Conservation (phyloP, 1,140 invertebrate species). For the Lerema accius region DNA sequence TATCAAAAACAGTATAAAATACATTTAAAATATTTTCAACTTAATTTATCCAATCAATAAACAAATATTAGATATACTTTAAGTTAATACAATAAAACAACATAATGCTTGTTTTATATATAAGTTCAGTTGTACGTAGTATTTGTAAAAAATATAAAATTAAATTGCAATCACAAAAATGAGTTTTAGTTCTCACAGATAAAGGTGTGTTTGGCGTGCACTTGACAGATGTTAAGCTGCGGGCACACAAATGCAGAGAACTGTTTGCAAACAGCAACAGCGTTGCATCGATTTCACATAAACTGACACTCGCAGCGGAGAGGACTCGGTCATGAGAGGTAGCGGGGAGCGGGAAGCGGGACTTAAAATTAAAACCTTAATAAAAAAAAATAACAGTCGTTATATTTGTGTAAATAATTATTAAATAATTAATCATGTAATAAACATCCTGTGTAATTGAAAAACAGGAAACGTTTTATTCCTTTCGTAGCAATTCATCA, state of each 20-base stretch:
- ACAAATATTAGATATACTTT: background rate
- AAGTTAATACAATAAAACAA: background rate
- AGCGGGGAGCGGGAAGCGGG: slow-evolving; percentile 18
- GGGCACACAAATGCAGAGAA: slow-evolving; percentile 48
- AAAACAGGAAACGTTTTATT: too few species aligned
- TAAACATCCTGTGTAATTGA: too few species aligned
- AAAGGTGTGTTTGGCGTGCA: slow-evolving; percentile 39
- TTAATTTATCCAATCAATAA: background rate
- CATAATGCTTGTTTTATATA: too few species aligned
- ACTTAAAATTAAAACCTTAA: background rate
- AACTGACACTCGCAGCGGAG: slow-evolving; percentile 52
- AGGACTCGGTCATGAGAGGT: slow-evolving; percentile 13
- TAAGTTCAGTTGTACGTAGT: too few species aligned
- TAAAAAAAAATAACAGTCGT: too few species aligned
- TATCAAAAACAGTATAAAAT: background rate
- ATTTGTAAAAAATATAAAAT: too few species aligned
- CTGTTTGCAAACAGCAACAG: slow-evolving; percentile 80
- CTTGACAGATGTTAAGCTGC: slow-evolving; percentile 46
- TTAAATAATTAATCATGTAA: too few species aligned
- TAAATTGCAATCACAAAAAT: slow-evolving; percentile 12
- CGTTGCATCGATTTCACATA: slow-evolving; percentile 80
- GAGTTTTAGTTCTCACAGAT: slow-evolving; percentile 9
- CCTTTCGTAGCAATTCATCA: too few species aligned
- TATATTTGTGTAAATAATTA: too few species aligned
- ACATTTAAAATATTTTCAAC: background rate